Evolutionary conservation across 2,888 invertebrate species (phyloP).

Genomic region (Tupiocoris notatus): DNA sequence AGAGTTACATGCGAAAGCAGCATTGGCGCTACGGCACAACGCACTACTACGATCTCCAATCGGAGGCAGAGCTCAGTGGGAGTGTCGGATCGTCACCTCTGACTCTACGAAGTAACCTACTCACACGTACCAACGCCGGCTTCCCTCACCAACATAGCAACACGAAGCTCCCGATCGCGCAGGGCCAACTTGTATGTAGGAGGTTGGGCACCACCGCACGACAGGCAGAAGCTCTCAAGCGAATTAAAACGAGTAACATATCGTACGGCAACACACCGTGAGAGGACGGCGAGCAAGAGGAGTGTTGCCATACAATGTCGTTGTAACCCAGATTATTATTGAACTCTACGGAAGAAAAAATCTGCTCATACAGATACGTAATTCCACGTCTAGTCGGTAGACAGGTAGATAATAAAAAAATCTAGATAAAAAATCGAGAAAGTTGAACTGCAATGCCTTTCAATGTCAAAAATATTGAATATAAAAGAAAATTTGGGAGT

Average conservation of each 20-base stretch:
- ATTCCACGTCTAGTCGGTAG: too few species aligned
- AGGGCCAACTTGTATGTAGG: background rate
- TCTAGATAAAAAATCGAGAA: too few species aligned
- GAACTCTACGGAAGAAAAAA: too few species aligned
- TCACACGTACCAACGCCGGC: background rate
- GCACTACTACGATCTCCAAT: background rate
- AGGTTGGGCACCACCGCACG: background rate
- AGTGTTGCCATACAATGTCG: too few species aligned
- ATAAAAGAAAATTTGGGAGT: too few species aligned
- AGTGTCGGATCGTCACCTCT: background rate
- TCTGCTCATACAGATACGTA: too few species aligned
- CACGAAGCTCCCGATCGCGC: background rate
- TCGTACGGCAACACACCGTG: conserved; percentile 26
- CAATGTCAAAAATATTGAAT: too few species aligned
- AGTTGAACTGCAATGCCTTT: too few species aligned
- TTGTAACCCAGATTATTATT: too few species aligned
- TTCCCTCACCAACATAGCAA: background rate
- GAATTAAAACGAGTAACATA: conserved; percentile 31
- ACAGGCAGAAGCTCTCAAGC: conserved; percentile 15
- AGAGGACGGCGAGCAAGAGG: too few species aligned
- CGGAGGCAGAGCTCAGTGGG: background rate
- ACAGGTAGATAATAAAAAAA: too few species aligned
- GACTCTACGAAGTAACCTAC: background rate
- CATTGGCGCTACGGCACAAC: background rate
- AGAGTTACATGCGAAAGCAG: background rate